These are phyloP conservation scores for Drosophila subsilvestris DNA, from an alignment of 2,888 invertebrate genomes.

Conservation along the genomic window DNA sequence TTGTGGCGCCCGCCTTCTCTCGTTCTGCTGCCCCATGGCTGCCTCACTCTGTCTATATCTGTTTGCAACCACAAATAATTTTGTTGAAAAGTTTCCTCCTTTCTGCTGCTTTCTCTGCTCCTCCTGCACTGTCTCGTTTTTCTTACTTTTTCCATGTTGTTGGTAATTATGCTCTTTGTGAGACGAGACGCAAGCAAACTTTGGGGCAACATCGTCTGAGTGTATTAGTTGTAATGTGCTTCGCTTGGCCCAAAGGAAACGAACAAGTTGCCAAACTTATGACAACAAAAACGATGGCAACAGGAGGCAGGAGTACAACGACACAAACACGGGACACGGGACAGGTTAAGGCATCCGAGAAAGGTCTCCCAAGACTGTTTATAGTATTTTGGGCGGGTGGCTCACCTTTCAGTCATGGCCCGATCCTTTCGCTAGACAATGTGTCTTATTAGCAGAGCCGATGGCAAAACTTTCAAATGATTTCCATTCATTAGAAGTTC, in stretches of 20 bases:
- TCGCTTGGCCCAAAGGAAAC: slow-evolving; percentile 58
- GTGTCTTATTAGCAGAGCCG: slow-evolving; percentile 66
- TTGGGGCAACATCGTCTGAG: slow-evolving; percentile 67
- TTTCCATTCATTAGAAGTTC: slow-evolving; percentile 63
- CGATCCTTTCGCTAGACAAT: slow-evolving; percentile 58
- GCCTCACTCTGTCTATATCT: slow-evolving; percentile 5
- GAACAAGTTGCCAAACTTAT: slow-evolving; percentile 70
- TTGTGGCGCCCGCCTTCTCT: slow-evolving; percentile 37
- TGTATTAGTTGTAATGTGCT: slow-evolving; percentile 75
- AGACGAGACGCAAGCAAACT: slow-evolving; percentile 64
- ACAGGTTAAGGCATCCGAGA: neutral
- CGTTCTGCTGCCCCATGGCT: slow-evolving; percentile 1
- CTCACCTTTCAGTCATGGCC: slow-evolving; percentile 19
- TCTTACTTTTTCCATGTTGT: slow-evolving; percentile 60
- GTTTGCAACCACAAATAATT: slow-evolving; percentile 69
- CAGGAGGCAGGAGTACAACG: neutral
- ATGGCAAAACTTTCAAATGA: slow-evolving; percentile 61
- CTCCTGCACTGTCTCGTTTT: slow-evolving; percentile 10
- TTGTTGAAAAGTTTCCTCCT: slow-evolving; percentile 66
- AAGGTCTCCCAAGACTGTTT: slow-evolving; percentile 17
- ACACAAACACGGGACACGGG: slow-evolving; percentile 1
- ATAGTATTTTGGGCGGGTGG: slow-evolving; percentile 9
- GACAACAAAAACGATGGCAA: slow-evolving; percentile 50
- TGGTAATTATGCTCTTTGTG: slow-evolving; percentile 77
- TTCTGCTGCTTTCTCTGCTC: no score